These are phyloP conservation scores for Gastrophysa polygoni DNA, from an alignment of 2,888 invertebrate species.

Conservation along the genomic window DNA sequence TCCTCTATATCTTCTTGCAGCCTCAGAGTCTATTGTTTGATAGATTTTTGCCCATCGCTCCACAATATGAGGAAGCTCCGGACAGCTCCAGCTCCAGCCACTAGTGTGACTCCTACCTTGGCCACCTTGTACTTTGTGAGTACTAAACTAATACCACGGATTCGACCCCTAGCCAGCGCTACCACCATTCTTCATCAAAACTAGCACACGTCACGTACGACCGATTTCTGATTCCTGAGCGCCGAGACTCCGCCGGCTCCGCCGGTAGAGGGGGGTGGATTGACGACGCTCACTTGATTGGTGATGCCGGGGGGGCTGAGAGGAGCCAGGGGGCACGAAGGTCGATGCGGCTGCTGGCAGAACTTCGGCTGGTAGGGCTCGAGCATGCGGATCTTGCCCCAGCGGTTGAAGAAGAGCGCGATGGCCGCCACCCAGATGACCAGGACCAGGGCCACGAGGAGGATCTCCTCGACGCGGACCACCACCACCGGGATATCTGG, in stretches of 20 bases:
- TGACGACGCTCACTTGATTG: slow-evolving; percentile 55
- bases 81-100: no score
- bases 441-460: slow-evolving; percentile 83
- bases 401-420: slow-evolving; percentile 89
- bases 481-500: slow-evolving; percentile 66
- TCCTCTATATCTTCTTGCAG: no score
- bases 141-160: no score
- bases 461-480: slow-evolving; percentile 83
- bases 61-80: no score
- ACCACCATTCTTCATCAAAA: slow-evolving; percentile 1
- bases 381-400: slow-evolving; percentile 93
- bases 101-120: no score
- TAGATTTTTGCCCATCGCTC: no score
- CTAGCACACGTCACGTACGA: slow-evolving; percentile 40
- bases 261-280: slow-evolving; percentile 20
- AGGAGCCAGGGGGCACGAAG: slow-evolving; percentile 71
- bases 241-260: slow-evolving; percentile 29
- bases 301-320: slow-evolving; percentile 54
- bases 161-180: no score
- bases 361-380: slow-evolving; percentile 92
- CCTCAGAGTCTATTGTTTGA: no score
- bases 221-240: slow-evolving; percentile 43
- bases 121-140: no score
- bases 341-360: slow-evolving; percentile 78
- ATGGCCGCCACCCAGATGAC: slow-evolving; percentile 90